Evolutionary conservation across 2,888 invertebrate species (phyloP), one percentile per base, ranked within the genome.

Genomic region (Oxyteleia sp.): DNA sequence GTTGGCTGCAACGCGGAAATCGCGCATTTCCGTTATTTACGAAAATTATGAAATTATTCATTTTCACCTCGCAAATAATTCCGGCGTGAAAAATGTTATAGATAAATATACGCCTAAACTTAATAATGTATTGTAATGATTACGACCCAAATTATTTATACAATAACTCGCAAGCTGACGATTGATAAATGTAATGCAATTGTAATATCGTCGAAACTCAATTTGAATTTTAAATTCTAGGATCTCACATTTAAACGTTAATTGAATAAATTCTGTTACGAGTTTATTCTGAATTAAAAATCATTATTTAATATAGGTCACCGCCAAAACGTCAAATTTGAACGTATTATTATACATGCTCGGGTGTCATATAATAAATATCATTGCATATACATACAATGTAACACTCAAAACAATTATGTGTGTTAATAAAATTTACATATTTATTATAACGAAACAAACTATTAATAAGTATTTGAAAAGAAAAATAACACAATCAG

Each of bases 141-240:
- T 16, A 35, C 16, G 20, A 16, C 8, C 8, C 16, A 32, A 32
- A 47, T 63, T 63, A 63, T 63, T 63, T 63, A 16, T 47, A 63
- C 47, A 63, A 63, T 63, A 45, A 63, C 38, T 63, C n/a, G 13
- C 41, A 59, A 41, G 41, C 41, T 41, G 45, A 63, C 45, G 47
- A 63, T 47, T 63, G 61, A 47, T 47, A 63, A 63, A 47, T 47
- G 8, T 32, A 63, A 32, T 20, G 18, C 29, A 18, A 63, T 63
- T 47, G 61, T 63, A 45, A 63, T 63, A 47, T 18, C 32, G 29
- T 13, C 16, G 16, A 45, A 59, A 45, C 16, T 47, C 2, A 8
- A 63, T 63, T 63, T 63, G 29, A 63, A 45, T 61, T 15, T 61
- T 29, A 61, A 61, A 43, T 59, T 43, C 16, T 15, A 8, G 41